A percentile compares a stretch with the other conserved stretches of the same genome.
phyloP scores from a whole-genome alignment of 2,888 invertebrate species.

The Phorcus lineatus region DNA sequence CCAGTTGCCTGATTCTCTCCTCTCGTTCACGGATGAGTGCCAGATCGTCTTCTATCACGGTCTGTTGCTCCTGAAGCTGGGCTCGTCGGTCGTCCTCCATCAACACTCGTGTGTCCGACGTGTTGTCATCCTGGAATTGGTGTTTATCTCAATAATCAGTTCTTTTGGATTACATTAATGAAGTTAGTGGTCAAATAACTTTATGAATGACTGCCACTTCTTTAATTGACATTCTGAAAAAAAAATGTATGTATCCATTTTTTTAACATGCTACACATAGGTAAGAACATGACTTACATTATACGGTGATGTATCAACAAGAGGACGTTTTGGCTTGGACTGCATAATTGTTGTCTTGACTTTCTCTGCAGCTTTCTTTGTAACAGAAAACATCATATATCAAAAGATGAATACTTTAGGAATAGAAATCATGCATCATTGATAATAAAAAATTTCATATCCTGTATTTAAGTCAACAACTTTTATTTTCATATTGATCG shows the following conservation, averaged over 20 bases:
- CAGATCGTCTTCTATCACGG: slow-evolving; percentile 71
- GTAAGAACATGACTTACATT: not conserved
- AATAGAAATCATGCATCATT: not conserved
- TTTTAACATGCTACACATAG: too few relatives aligned
- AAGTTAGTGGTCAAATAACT: too few relatives aligned
- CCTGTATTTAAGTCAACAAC: too few relatives aligned
- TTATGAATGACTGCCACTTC: not conserved
- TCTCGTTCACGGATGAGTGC: slow-evolving; percentile 88
- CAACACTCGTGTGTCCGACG: slow-evolving; percentile 70
- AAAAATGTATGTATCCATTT: too few relatives aligned
- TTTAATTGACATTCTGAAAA: too few relatives aligned
- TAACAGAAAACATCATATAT: not conserved
- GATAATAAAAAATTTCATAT: not conserved
- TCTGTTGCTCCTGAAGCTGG: slow-evolving; percentile 72
- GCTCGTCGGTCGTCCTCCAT: slow-evolving; percentile 63
- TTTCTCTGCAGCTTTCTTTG: slow-evolving; percentile 76
- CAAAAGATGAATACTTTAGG: slow-evolving; percentile 72
- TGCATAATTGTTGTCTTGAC: slow-evolving; percentile 79
- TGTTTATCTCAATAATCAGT: too few relatives aligned
- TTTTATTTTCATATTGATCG: too few relatives aligned
- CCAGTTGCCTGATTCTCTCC: slow-evolving; percentile 86
- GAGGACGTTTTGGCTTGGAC: slow-evolving; percentile 29
- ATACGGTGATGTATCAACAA: slow-evolving; percentile 28
- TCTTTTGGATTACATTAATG: not conserved
- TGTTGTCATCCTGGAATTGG: slow-evolving; percentile 59